Evolutionary conservation across 2,888 invertebrate genomes (phyloP), one percentile per base, ranked within the genome.

Genomic region (Tuberolachnus salignus): DNA sequence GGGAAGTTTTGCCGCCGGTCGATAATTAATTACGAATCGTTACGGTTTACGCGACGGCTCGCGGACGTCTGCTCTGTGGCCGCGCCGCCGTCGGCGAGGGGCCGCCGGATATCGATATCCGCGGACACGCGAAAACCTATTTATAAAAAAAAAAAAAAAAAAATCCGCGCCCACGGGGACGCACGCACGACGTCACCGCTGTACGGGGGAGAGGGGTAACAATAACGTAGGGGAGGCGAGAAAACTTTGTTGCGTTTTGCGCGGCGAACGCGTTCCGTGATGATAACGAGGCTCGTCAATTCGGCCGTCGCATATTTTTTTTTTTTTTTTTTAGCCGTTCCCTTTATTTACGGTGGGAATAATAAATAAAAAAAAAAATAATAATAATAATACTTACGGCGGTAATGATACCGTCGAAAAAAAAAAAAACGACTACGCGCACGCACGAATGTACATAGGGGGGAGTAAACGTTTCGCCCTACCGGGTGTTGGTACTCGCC

Each of bases 21-120:
- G 64, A 74, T 74, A 64, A 74, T 64, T 74, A 74, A 74, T 74
- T 53, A 53, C 64, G 44, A 55, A 74, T 64, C 23, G 74, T 21
- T 44, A 51, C 13, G 63, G 74, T 61, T 34, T 34, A 10, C 34
- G 61, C 19, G 34, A 6, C 34, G 34, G 34, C 34, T 34, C 34
- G 34, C 34, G 34, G 34, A 34, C 34, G 34, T 34, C 34, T 34
- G n/a, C 19, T 49, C 26, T 26, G 1, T 42, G 9, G 34, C 14
- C 73, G 63, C 53, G 34, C n/a, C 19, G 42, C 34, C 51, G 23
- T 0, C 23, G 34, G 34, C 3, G 34, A 34, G 34, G 34, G 34
- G 34, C 3, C 34, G 34, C 6, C 6, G 34, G 53, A 16, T 23
- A 73, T 42, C 44, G 53, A 61, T 53, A 64, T 13, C 44, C 3